Evolutionary conservation across 2,113 vertebrate genomes (phyloP).

Genomic region (Salvelinus alpinus): DNA sequence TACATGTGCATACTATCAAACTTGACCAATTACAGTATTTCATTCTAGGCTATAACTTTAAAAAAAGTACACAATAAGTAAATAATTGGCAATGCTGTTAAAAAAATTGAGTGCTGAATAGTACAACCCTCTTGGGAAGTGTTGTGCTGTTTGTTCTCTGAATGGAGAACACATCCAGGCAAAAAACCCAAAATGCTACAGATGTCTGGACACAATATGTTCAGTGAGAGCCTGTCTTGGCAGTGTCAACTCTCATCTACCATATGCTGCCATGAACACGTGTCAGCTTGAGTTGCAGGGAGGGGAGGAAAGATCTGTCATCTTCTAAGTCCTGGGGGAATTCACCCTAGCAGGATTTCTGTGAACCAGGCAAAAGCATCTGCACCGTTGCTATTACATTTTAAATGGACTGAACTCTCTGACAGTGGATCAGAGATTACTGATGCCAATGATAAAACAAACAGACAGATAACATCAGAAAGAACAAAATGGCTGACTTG

Average conservation of each 20-base stretch:
- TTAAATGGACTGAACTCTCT: conserved; percentile 11
- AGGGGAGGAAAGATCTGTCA: conserved; percentile 77
- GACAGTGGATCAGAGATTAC: neutral
- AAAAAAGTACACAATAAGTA: conserved; percentile 4
- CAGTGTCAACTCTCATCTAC: conserved; percentile 77
- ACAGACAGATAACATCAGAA: neutral
- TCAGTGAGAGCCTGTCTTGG: conserved; percentile 70
- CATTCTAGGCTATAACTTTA: neutral
- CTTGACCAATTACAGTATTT: neutral
- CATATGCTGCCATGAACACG: conserved; percentile 85
- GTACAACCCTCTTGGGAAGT: conserved; percentile 40
- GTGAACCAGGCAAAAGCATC: conserved; percentile 40
- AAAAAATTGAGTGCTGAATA: conserved; percentile 4
- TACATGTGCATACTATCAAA: neutral
- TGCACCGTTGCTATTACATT: conserved; percentile 12
- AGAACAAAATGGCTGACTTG: neutral
- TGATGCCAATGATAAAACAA: neutral
- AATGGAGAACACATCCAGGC: conserved; percentile 27
- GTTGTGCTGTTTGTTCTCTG: conserved; percentile 33
- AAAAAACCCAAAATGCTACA: conserved; percentile 61
- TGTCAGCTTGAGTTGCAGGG: conserved; percentile 77
- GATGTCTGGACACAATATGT: conserved; percentile 70
- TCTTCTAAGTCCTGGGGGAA: conserved; percentile 39
- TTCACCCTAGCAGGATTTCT: conserved; percentile 29
- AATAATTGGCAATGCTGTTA: conserved; percentile 37